Base-by-base conservation (phyloP, 2,888 invertebrate species). In the Lymantria dispar region DNA sequence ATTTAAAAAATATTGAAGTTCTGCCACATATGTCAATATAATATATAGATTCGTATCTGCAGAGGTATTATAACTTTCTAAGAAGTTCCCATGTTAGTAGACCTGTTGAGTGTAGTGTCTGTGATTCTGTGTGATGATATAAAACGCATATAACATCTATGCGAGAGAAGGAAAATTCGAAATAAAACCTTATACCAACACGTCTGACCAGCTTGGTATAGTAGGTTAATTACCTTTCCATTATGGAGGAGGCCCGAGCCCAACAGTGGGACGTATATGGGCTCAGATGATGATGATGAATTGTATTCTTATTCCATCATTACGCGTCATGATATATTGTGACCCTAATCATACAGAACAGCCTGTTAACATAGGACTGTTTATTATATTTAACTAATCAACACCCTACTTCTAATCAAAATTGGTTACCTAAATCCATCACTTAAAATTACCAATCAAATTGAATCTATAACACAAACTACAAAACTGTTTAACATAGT, bases 401-500 rank as follows among this genome's bases (percentile, higher is more conserved):
- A 42, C 41, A 13, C 31, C 13, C 47, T 0, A 42, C 42, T 30
- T 33, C 37, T 11, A 43, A 48, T 43, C 36, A 41, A 38, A 42
- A 38, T 33, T 40, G 9, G 13, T 3, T 1, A 14, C 29, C 36
- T 44, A 41, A 44, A 47, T 46, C 41, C 36, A n/a, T 51, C 51
- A 47, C 14, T 51, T 43, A 47, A n/a, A 47, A 43, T 29, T 15
- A n/a, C 13, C 47, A 51, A 47, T 51, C 43, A 51, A 52, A 44
- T 47, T 47, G 15, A 12, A 52, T 44, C 45, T 36, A 47, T 43
- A 51, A 45, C 43, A 48, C 54, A 61, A 64, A 64, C 61, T 61
- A 64, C 61, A 60, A 64, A 64, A 61, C 58, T 67, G 60, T 53
- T 11, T 64, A 54, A 64, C 58, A 64, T 56, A 64, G 58, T 64